These are phyloP conservation scores for Apogon talboti DNA, from an alignment of 2,797 vertebrate species.

Conservation along the genomic window DNA sequence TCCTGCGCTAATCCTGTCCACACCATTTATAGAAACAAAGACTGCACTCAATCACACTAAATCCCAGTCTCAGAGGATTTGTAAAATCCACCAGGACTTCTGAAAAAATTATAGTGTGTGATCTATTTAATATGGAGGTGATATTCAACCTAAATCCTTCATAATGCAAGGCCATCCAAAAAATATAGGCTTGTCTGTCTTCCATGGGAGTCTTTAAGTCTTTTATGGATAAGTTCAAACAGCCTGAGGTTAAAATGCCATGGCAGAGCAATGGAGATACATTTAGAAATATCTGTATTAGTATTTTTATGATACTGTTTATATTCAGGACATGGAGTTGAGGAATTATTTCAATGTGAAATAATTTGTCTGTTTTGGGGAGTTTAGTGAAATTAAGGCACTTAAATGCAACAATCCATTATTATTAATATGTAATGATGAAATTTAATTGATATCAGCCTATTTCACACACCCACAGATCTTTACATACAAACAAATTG, in stretches of 20 bases:
- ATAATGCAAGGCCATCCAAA: background rate
- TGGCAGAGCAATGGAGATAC: too few species aligned
- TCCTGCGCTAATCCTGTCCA: slow-evolving; percentile 61
- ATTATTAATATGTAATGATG: too few species aligned
- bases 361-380: too few species aligned
- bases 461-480: too few species aligned
- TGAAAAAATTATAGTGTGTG: slow-evolving; percentile 58
- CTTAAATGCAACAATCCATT: too few species aligned
- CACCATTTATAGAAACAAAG: slow-evolving; percentile 69
- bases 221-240: slow-evolving; percentile 1
- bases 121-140: slow-evolving; percentile 59
- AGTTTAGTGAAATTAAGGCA: too few species aligned
- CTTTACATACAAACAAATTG: too few species aligned
- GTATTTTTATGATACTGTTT: too few species aligned
- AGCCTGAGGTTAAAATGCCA: background rate
- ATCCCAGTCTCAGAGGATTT: slow-evolving; percentile 58
- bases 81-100: slow-evolving; percentile 48
- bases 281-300: too few species aligned
- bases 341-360: too few species aligned
- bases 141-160: slow-evolving; percentile 39
- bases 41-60: slow-evolving; percentile 67
- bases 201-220: background rate
- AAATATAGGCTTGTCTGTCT: slow-evolving; percentile 11
- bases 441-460: too few species aligned
- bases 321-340: too few species aligned